Evolutionary conservation across 2,797 vertebrate species (phyloP).

Genomic region (Parambassis ranga): DNA sequence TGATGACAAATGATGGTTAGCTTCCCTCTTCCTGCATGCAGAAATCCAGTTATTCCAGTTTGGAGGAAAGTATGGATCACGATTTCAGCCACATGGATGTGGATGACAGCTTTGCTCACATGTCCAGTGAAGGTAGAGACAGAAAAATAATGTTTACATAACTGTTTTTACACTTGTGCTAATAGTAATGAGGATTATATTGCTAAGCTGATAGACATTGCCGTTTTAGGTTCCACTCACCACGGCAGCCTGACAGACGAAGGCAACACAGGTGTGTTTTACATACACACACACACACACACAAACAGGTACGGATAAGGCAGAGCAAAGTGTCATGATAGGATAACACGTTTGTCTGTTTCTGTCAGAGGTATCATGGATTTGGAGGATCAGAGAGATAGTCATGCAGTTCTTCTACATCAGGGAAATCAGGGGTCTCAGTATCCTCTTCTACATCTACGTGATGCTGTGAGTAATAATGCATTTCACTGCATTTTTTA

Average conservation of each 20-base stretch:
- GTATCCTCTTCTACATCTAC: conserved; percentile 75
- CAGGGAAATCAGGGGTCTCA: conserved; percentile 41
- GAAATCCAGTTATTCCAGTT: conserved; percentile 71
- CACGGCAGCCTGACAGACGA: conserved; percentile 24
- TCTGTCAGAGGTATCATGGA: conserved; percentile 54
- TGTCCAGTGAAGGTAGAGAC: conserved; percentile 44
- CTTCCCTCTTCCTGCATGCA: conserved; percentile 38
- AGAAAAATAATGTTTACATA: not conserved
- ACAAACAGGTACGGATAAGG: not conserved
- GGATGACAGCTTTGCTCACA: not conserved
- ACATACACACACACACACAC: not conserved
- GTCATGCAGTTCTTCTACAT: conserved; percentile 7
- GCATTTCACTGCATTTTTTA: no score
- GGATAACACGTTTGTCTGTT: not conserved
- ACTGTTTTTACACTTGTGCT: not conserved
- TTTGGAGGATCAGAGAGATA: conserved; percentile 26
- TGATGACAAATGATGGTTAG: not conserved
- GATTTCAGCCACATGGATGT: conserved; percentile 2
- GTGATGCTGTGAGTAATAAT: conserved; percentile 73
- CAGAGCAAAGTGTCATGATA: not conserved
- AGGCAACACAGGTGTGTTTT: conserved; percentile 22
- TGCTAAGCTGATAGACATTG: not conserved
- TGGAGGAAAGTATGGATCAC: conserved; percentile 56
- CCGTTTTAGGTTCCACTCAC: not conserved
- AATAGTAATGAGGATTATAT: not conserved